These are phyloP conservation scores for Heteractis magnifica DNA, from an alignment of 92 coral and sea anemone species.

Conservation along the genomic window DNA sequence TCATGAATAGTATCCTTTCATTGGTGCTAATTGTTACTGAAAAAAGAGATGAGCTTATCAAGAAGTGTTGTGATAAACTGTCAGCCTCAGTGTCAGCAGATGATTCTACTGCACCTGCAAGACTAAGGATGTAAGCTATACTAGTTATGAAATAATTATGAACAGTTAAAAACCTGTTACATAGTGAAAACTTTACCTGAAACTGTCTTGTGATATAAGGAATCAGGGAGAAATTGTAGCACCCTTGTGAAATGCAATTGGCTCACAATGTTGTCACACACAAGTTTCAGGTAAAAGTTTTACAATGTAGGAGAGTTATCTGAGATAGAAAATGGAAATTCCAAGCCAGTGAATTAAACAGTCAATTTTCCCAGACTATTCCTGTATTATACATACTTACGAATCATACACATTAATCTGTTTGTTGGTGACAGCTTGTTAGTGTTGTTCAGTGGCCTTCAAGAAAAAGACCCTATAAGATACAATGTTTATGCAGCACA, in stretches of 20 bases:
- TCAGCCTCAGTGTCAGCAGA: constrained; percentile 58
- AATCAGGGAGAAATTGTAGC: no score
- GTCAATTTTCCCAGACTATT: no score
- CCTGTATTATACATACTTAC: neutral
- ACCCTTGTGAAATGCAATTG: no score
- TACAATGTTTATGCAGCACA: constrained; percentile 90
- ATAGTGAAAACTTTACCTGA: no score
- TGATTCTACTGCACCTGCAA: constrained; percentile 60
- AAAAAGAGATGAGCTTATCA: constrained; percentile 75
- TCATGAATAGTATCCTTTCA: constrained; percentile 92
- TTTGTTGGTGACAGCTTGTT: constrained; percentile 54
- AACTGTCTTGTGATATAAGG: no score
- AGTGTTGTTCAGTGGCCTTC: constrained; percentile 85
- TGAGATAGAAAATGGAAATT: no score
- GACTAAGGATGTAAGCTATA: constrained; percentile 77
- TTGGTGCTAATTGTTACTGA: constrained; percentile 75
- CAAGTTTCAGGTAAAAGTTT: no score
- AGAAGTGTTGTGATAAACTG: constrained; percentile 76
- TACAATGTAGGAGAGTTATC: no score
- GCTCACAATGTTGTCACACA: no score
- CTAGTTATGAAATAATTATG: no score
- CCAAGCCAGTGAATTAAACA: no score
- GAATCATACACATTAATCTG: neutral
- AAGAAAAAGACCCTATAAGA: constrained; percentile 77
- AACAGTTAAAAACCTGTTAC: no score